Base-by-base conservation (phyloP, 1,140 invertebrate species). In the Drosophila busckii region DNA sequence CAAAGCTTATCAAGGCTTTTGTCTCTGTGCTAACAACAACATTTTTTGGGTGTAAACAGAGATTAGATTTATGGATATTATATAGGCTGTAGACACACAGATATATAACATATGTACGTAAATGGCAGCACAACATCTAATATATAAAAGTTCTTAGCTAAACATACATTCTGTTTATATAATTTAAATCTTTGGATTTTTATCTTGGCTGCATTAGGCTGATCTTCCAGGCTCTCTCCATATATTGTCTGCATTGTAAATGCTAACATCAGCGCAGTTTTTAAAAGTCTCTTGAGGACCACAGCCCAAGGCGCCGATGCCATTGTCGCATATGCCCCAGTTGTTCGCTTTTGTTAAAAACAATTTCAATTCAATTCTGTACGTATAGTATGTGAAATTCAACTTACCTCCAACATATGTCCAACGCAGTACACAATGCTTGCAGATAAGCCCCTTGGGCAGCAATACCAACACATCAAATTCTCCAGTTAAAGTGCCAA, bases 391-490 rank as follows among this genome's bases (percentile, higher is more conserved):
- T 8, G 9, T 17, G 2, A 13, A 0, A 2, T 1, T 3, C 15
- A 1, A 44, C 65, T 54, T 29, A 86, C 84, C 85, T 6, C 89
- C 89, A 29, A 83, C 85, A 62, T 93, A 94, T 49, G 90, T 90
- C 93, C 93, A 94, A 46, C 93, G 89, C 2, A 94, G 68, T 0
- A 93, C 90, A 73, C 93, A 94, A 29, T 91, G 90, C 2, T 89
- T 35, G 69, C 93, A 94, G 1, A 78, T 89, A 2, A 93, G n/a
- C 19, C 75, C 85, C 2, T 73, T 10, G 0, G 93, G 92, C 3
- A 92, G 70, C 2, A 71, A 5, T 2, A 90, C 71, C 0, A 40
- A 58, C n/a, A 89, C 75, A 20, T 87, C 67, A 28, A 89, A 88
- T 19, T 64, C 68, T 4, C 86, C 88, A 1, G 49, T 20, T 32